Evolutionary conservation across 2,113 vertebrate genomes (phyloP).

Genomic region (Chloropsis cyanopogon): DNA sequence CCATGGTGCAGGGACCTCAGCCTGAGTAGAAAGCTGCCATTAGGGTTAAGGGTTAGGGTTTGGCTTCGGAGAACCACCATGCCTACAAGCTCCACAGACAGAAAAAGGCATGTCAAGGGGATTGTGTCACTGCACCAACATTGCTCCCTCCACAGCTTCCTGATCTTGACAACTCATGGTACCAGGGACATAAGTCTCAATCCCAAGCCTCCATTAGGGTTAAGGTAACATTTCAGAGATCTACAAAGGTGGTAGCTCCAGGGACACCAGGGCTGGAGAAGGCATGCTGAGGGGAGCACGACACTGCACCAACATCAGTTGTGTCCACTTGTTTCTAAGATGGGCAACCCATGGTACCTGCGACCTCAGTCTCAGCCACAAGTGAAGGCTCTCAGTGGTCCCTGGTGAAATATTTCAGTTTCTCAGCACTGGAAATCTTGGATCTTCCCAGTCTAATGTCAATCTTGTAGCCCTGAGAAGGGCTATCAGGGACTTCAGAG

Average conservation of each 20-base stretch:
- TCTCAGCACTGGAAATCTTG: background rate
- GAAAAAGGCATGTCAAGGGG: background rate
- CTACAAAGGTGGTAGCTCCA: background rate
- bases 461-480: background rate
- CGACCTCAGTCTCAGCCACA: background rate
- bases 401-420: background rate
- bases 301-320: background rate
- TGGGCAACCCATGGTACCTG: rapidly evolving
- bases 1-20: background rate
- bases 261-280: background rate
- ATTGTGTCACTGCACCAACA: background rate
- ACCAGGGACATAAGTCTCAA: background rate
- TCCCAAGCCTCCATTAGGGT: background rate
- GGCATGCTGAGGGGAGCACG: no score
- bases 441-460: background rate
- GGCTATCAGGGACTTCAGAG: background rate
- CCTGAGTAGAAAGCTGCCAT: background rate
- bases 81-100: background rate
- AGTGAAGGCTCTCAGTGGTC: background rate
- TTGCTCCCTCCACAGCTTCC: background rate
- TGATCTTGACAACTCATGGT: background rate
- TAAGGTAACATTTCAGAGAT: background rate
- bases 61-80: background rate
- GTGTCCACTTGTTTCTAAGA: background rate
- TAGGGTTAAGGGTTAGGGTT: background rate